Percentiles rank a stretch among this genome's conserved stretches.
Evolutionary conservation across 2,888 invertebrate species (phyloP).

Genomic region (Campoletis raptor): DNA sequence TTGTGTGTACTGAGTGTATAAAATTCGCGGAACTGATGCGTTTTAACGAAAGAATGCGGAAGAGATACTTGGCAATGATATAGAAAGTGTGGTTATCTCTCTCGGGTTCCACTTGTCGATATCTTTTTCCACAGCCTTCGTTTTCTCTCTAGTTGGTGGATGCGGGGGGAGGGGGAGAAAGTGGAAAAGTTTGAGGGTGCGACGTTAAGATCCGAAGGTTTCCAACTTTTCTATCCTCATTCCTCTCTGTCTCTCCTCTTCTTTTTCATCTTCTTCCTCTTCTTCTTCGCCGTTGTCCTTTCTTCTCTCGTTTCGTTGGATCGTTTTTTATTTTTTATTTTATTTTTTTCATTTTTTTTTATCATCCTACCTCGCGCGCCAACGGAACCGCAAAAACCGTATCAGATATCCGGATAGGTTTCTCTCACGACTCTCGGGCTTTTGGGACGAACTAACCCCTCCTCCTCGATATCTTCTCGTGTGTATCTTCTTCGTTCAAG

Average conservation of each 20-base stretch:
- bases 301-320: conserved; percentile 22
- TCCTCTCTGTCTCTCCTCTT: conserved; percentile 12
- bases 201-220: conserved; percentile 59
- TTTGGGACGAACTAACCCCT: conserved; percentile 9
- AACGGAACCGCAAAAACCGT: conserved; percentile 59
- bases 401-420: conserved; percentile 66
- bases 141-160: not conserved
- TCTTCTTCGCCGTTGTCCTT: conserved; percentile 24
- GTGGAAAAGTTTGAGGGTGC: conserved; percentile 62
- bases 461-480: conserved; percentile 18
- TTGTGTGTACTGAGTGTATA: conserved; percentile 32
- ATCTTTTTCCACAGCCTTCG: conserved; percentile 16
- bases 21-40: conserved; percentile 46
- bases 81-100: conserved; percentile 51
- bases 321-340: conserved; percentile 34
- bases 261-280: conserved; percentile 32
- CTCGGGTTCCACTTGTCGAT: conserved; percentile 32
- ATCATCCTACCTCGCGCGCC: conserved; percentile 31
- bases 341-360: conserved; percentile 25
- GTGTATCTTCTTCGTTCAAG: conserved; percentile 40
- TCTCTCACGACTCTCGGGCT: conserved; percentile 45
- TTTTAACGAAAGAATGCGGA: conserved; percentile 57
- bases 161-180: conserved; percentile 22
- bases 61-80: conserved; percentile 64
- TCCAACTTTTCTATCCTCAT: conserved; percentile 60